Conservation (phyloP, 92 coral and sea anemone species). For the Palythoa heliodiscus region DNA sequence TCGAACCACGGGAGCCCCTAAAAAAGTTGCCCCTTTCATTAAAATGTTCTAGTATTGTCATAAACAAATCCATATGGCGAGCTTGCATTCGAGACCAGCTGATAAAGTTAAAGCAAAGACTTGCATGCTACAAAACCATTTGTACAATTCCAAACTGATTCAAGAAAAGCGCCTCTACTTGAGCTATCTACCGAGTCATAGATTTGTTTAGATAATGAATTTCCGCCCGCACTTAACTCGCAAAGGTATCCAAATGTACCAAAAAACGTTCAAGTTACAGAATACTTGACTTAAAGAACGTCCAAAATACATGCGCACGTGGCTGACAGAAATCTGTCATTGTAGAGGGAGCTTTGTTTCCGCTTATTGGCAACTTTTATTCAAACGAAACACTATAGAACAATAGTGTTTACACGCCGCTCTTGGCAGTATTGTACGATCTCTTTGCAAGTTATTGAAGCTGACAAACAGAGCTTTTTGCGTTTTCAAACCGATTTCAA, state of each 20-base stretch:
- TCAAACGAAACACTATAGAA: slow-evolving; percentile 66
- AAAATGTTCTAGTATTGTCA: slow-evolving; percentile 39
- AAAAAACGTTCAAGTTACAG: slow-evolving; percentile 12
- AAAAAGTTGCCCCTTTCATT: slow-evolving; percentile 41
- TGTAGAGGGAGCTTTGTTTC: slow-evolving; percentile 62
- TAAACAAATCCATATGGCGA: slow-evolving; percentile 44
- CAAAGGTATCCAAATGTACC: background rate
- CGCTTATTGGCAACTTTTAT: slow-evolving; percentile 55
- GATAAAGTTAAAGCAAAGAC: slow-evolving; percentile 26
- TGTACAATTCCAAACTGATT: background rate
- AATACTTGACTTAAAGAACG: slow-evolving; percentile 24
- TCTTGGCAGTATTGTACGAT: slow-evolving; percentile 5
- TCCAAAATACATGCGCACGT: slow-evolving; percentile 19
- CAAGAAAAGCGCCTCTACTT: background rate
- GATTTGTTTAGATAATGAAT: slow-evolving; percentile 18
- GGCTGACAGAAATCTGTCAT: slow-evolving; percentile 45
- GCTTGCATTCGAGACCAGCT: slow-evolving; percentile 26
- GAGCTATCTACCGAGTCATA: background rate
- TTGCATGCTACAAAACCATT: background rate
- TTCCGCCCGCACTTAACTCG: slow-evolving; percentile 9
- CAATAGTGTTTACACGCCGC: slow-evolving; percentile 66
- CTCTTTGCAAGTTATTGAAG: slow-evolving; percentile 36
- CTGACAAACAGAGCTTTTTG: slow-evolving; percentile 37
- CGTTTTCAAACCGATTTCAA: slow-evolving; percentile 33
- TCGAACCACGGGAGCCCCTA: slow-evolving; percentile 48